phyloP scores from a whole-genome alignment of 2,888 invertebrate species.

The Perizoma affinitatum region DNA sequence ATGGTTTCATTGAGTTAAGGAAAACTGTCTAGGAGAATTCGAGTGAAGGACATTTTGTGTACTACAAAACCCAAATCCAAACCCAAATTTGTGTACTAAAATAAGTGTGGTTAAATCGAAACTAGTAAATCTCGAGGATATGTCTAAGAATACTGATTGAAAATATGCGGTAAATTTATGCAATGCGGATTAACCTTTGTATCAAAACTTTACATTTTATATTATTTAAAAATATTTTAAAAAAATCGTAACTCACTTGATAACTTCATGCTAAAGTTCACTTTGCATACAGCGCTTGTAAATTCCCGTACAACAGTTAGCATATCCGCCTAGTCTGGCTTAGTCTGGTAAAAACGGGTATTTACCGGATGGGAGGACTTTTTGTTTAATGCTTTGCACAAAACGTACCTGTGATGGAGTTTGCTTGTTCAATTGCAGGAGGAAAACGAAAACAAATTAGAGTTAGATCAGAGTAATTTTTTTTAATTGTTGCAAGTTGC shows the following conservation, averaged over 20 bases:
- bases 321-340: conserved; percentile 58
- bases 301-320: conserved; percentile 67
- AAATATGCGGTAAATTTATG: no score
- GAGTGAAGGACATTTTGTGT: no score
- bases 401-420: conserved; percentile 18
- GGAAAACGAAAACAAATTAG: neutral
- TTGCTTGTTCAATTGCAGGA: conserved; percentile 14
- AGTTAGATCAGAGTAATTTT: no score
- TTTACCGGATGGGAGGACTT: conserved; percentile 58
- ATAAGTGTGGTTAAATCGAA: no score
- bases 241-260: conserved; percentile 12
- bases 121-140: no score
- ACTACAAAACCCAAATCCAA: no score
- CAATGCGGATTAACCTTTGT: no score
- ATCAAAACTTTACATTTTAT: conserved; percentile 3
- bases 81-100: no score
- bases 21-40: no score
- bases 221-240: conserved; percentile 1
- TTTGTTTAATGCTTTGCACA: conserved; percentile 49
- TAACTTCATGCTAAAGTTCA: conserved; percentile 29
- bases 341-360: conserved; percentile 72
- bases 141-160: no score
- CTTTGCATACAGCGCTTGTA: conserved; percentile 56
- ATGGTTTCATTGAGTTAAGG: no score
- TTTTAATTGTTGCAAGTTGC: no score